Evolutionary conservation across 2,797 vertebrate species (phyloP).

Genomic region (Coracias cyanogaster): DNA sequence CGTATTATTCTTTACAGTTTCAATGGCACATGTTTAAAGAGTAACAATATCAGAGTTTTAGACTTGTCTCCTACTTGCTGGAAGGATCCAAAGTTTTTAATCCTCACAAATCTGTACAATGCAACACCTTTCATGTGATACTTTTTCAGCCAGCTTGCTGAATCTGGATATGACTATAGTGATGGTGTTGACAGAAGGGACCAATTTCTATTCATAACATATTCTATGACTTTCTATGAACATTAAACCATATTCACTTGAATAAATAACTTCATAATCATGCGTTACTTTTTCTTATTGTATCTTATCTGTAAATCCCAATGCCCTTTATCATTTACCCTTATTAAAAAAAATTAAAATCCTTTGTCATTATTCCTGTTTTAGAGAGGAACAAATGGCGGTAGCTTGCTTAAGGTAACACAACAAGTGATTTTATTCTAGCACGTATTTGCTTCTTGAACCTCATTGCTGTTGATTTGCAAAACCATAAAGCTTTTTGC

Average conservation of each 20-base stretch:
- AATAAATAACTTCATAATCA: background rate
- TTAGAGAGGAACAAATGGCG: background rate
- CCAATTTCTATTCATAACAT: background rate
- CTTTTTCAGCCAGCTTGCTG: background rate
- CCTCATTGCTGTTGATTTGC: background rate
- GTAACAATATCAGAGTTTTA: background rate
- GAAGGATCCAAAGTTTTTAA: background rate
- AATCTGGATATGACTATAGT: background rate
- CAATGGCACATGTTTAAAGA: background rate
- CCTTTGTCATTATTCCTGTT: background rate
- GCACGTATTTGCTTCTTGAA: background rate
- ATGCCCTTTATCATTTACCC: background rate
- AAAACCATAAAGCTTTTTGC: background rate
- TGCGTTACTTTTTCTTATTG: background rate
- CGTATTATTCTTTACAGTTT: slow-evolving; percentile 25
- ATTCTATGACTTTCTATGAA: background rate
- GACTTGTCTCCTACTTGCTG: background rate
- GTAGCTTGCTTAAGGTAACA: background rate
- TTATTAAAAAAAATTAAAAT: background rate
- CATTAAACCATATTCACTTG: background rate
- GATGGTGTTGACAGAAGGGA: background rate
- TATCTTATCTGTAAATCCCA: background rate
- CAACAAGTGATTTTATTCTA: background rate
- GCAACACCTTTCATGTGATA: background rate
- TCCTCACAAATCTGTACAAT: background rate